Evolutionary conservation across 2,797 vertebrate genomes (phyloP), one percentile per base, ranked within the genome.

Genomic region (Poliocrania exsul): DNA sequence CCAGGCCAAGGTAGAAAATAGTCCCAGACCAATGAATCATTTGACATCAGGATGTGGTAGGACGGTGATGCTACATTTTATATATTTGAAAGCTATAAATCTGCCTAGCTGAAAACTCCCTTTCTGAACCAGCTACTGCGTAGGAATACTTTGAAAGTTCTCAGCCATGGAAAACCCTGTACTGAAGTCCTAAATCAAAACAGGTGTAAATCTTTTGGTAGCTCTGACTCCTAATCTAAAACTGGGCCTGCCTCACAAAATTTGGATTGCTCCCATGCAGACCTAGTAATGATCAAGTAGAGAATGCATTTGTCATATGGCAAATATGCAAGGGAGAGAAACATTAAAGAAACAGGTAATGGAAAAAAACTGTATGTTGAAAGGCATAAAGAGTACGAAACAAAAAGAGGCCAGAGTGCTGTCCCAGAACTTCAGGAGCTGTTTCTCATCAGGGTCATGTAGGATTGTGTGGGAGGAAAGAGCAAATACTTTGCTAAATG

Each of bases 201-300:
- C 64, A 80, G 60, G 56, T 92, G 57, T 89, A 86, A 94, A 86
- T 94, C 80, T 90, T 91, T 37, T 16, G 8, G 69, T 91, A 89
- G 58, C 66, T 95, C 71, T 91, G 78, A 49, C 31, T 91, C 38
- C 35, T 80, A 81, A 73, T 70, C 51, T 71, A 60, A 69, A 92
- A 79, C 28, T 44, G 58, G 73, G 15, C 49, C 51, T 88, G 56
- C 47, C 31, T 35, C 49, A 85, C 57, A 85, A 84, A 86, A 81
- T 70, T 86, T 91, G 60, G 51, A 84, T 94, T 53, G 9, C 33
- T 89, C 18, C 46, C 53, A 23, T 85, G 35, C 29, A 80, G 85
- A 81, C 19, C 29, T 57, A 78, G 50, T 37, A 74, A 60, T 33
- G n/a, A 71, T 86, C 20, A 49, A 82, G 38, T 17, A 62, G 50